Evolutionary conservation across 1,140 invertebrate species (phyloP).

Genomic region (Physella acuta): DNA sequence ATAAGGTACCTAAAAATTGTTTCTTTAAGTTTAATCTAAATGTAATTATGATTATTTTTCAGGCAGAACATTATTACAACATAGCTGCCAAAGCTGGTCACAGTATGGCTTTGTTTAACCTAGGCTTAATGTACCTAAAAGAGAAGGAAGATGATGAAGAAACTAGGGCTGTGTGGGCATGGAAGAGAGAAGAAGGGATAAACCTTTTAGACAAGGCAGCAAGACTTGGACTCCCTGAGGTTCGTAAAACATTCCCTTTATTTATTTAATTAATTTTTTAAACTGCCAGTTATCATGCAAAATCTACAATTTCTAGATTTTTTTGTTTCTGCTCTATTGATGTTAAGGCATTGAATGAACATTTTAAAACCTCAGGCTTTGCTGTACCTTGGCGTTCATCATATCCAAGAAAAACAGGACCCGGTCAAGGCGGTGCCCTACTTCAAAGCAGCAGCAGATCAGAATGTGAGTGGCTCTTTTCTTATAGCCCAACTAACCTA

Average conservation of each 20-base stretch:
- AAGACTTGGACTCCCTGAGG: conserved; percentile 9
- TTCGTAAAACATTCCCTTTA: too few relatives aligned
- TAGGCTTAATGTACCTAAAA: conserved; percentile 11
- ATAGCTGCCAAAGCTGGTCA: conserved; percentile 14
- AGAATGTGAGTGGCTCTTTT: conserved; percentile 37
- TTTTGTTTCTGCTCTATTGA: too few relatives aligned
- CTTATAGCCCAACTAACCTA: too few relatives aligned
- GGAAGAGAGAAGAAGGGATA: conserved; percentile 1
- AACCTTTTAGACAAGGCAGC: conserved; percentile 16
- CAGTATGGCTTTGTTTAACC: conserved; percentile 21
- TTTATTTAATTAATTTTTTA: too few relatives aligned
- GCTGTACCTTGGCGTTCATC: conserved; percentile 48
- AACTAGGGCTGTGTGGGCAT: background rate
- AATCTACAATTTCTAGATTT: too few relatives aligned
- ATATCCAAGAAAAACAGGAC: conserved; percentile 41
- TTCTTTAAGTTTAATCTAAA: conserved; percentile 1
- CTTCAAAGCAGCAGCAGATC: conserved; percentile 44
- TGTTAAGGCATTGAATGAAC: too few relatives aligned
- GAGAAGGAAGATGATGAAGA: background rate
- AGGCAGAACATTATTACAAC: conserved; percentile 19
- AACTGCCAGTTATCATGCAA: too few relatives aligned
- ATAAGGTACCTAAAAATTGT: background rate
- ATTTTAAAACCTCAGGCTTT: conserved; percentile 45
- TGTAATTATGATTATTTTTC: conserved; percentile 4
- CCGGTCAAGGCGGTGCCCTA: conserved; percentile 38